These are phyloP conservation scores for Shinisaurus crocodilurus DNA, from an alignment of 2,113 vertebrate genomes.

Conservation along the genomic window DNA sequence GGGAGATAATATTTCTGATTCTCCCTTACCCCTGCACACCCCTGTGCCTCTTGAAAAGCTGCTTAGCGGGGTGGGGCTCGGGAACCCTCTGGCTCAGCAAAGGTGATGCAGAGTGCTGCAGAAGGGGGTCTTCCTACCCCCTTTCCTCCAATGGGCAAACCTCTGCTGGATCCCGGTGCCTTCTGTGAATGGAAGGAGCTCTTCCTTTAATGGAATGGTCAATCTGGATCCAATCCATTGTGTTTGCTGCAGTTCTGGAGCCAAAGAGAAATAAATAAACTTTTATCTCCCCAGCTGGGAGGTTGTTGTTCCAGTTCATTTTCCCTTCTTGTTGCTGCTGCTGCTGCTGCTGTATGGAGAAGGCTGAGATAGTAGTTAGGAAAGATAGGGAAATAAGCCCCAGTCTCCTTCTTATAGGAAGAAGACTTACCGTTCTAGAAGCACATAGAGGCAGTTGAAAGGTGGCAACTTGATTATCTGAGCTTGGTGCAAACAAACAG, in stretches of 20 bases:
- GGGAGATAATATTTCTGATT: neutral
- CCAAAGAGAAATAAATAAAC: neutral
- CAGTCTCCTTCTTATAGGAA: neutral
- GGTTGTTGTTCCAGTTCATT: neutral
- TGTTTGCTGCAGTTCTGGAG: neutral
- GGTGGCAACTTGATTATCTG: neutral
- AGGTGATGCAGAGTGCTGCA: too few relatives aligned
- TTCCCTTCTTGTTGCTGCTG: too few relatives aligned
- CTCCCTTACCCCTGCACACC: neutral
- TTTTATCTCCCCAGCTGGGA: neutral
- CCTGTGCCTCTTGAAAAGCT: neutral
- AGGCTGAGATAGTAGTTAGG: neutral
- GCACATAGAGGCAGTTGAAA: neutral
- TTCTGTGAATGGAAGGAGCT: neutral
- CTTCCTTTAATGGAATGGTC: neutral
- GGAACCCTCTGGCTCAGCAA: neutral
- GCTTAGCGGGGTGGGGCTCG: neutral
- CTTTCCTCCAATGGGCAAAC: neutral
- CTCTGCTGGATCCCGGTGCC: neutral
- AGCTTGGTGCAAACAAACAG: too few relatives aligned
- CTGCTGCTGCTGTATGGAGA: neutral
- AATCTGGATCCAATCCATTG: neutral
- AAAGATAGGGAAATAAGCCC: neutral
- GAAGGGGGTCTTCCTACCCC: neutral
- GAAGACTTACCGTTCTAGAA: neutral